A percentile compares a stretch with the other conserved stretches of the same genome.
These are phyloP conservation scores for Spheniscus mendiculus DNA, from an alignment of 2,113 vertebrate genomes.

Conservation along the genomic window DNA sequence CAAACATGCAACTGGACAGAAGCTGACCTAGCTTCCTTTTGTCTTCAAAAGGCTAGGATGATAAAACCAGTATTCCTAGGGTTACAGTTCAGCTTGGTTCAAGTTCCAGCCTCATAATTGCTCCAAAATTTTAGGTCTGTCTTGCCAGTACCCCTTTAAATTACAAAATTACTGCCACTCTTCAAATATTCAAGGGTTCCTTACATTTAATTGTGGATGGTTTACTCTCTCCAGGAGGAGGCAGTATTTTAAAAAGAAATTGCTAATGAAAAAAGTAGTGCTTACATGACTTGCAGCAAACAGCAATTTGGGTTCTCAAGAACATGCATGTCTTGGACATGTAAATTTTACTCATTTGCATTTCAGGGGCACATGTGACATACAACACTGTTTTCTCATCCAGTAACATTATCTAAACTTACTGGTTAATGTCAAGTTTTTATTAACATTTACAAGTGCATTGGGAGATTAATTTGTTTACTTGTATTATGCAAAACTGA, in stretches of 20 bases:
- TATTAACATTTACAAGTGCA: constrained; percentile 52
- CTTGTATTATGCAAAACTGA: constrained; percentile 54
- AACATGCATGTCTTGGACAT: neutral
- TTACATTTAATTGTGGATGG: constrained; percentile 36
- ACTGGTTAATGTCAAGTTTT: constrained; percentile 45
- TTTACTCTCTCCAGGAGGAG: constrained; percentile 15
- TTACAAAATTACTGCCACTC: constrained; percentile 7
- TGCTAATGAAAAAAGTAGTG: neutral
- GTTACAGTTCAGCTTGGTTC: neutral
- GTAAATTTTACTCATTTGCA: neutral
- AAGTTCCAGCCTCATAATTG: neutral
- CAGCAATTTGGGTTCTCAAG: constrained; percentile 5
- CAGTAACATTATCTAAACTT: constrained; percentile 8
- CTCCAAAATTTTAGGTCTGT: constrained; percentile 14
- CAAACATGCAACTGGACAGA: neutral
- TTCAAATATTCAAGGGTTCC: constrained; percentile 49
- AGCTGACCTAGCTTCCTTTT: neutral
- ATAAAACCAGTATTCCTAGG: neutral
- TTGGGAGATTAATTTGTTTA: constrained; percentile 62
- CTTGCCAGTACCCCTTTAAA: constrained; percentile 30
- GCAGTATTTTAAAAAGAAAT: constrained; percentile 31
- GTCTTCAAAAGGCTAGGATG: neutral
- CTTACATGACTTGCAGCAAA: constrained; percentile 13
- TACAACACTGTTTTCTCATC: neutral
- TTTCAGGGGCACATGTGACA: constrained; percentile 17